phyloP scores from a whole-genome alignment of 2,797 vertebrate species.

The Rhadinocentrus ornatus region DNA sequence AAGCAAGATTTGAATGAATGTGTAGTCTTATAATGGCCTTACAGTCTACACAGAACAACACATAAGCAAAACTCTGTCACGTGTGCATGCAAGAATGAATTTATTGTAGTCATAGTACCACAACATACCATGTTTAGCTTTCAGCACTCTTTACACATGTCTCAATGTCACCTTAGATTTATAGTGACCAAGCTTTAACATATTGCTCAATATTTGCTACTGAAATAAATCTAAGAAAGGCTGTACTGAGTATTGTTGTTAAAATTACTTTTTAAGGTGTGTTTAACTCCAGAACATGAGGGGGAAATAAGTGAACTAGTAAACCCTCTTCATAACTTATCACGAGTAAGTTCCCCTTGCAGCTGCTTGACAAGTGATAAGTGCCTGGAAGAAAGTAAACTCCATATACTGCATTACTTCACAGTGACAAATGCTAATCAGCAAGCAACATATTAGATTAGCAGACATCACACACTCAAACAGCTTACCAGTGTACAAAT shows the following conservation, averaged over 20 bases:
- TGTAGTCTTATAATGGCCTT: slow-evolving; percentile 47
- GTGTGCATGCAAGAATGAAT: slow-evolving; percentile 63
- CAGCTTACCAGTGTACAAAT: slow-evolving; percentile 24
- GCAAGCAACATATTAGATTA: slow-evolving; percentile 22
- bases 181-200: slow-evolving; percentile 49
- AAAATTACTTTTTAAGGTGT: slow-evolving; percentile 5
- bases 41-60: slow-evolving; percentile 32
- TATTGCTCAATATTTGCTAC: neutral
- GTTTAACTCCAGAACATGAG: slow-evolving; percentile 26
- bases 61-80: slow-evolving; percentile 51
- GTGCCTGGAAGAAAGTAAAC: slow-evolving; percentile 45
- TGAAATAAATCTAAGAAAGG: slow-evolving; percentile 8
- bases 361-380: slow-evolving; percentile 44
- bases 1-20: slow-evolving; percentile 32
- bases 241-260: neutral
- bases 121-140: slow-evolving; percentile 66
- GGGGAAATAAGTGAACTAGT: slow-evolving; percentile 40
- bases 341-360: neutral
- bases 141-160: slow-evolving; percentile 59
- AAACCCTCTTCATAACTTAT: neutral
- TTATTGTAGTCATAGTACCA: slow-evolving; percentile 53
- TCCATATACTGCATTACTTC: slow-evolving; percentile 32
- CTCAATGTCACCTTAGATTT: slow-evolving; percentile 74
- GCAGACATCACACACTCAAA: neutral
- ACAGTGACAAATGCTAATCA: slow-evolving; percentile 7